These are phyloP conservation scores for Sigmodon hispidus DNA, from an alignment of 2,113 vertebrate genomes.

Conservation along the genomic window DNA sequence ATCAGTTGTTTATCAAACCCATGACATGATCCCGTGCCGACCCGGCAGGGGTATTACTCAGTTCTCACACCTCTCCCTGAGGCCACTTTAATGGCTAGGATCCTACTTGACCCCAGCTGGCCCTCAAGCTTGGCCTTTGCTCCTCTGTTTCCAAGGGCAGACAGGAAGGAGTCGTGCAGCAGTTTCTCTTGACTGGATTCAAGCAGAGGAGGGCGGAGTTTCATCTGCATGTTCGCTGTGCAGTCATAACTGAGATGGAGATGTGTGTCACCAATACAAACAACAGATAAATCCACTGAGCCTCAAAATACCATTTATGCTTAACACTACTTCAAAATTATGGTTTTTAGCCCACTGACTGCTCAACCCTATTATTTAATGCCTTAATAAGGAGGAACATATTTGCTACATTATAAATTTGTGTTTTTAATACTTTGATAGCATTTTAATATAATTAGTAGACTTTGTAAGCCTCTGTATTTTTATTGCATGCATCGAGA, in stretches of 20 bases:
- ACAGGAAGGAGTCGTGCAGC: neutral
- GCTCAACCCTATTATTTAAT: conserved; percentile 52
- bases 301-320: neutral
- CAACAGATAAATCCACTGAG: neutral
- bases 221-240: neutral
- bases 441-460: conserved; percentile 65
- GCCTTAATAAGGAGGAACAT: conserved; percentile 64
- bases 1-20: neutral
- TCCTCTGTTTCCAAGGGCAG: no score
- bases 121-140: neutral
- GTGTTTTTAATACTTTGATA: conserved; percentile 68
- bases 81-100: accelerated
- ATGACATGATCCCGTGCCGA: accelerated
- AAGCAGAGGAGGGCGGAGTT: neutral
- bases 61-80: neutral
- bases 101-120: accelerated
- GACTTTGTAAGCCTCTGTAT: conserved; percentile 17
- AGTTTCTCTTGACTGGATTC: neutral
- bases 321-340: neutral
- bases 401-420: conserved; percentile 36
- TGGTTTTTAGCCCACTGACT: neutral
- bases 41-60: accelerated
- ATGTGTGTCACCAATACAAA: neutral
- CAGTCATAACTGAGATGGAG: neutral
- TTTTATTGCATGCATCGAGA: conserved; percentile 42